Evolutionary conservation across 1,140 invertebrate genomes (phyloP), one percentile per base, ranked within the genome.

Genomic region (Diachasmimorpha longicaudata): DNA sequence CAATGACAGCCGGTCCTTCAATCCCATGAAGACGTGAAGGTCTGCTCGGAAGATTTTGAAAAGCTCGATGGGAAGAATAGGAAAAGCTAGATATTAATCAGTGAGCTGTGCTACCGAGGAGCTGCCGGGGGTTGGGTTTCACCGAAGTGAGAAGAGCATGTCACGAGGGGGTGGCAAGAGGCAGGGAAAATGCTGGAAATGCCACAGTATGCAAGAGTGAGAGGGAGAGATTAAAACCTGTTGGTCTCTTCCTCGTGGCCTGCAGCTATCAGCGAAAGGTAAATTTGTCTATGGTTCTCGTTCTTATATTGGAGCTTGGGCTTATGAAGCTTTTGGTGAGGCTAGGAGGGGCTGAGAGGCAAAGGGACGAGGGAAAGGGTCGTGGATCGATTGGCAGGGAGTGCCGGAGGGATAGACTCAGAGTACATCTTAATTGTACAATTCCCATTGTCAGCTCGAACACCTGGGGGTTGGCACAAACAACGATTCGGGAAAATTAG

Each of bases 141-240:
- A n/a, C n/a, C n/a, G n/a, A 68, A 67, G n/a, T 13, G 66, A 74
- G 58, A 66, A 66, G 63, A 36, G 69, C 39, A 21, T 48, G 21
- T 70, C 37, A 71, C 52, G 48, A 44, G 70, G 68, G 72, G 42
- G n/a, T n/a, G 36, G 55, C 55, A 55, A 72, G 72, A 66, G 55
- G 39, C 23, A 39, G 58, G 58, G 55, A 52, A 58, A 5, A 44
- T 68, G 23, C 48, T 55, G 68, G 68, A 74, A 70, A 39, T 70
- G 23, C 55, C 37, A n/a, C 71, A 74, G 42, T 36, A 68, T 74
- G 39, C 39, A 19, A 44, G 72, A 68, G 55, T 58, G 63, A 11
- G 66, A 74, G 23, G 23, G 72, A 74, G 72, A 74, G 44, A 63
- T 75, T 75, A 23, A 70, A 75, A 75, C 74, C 74, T 75, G 74